A percentile compares a stretch with the other conserved stretches of the same genome.
Conservation (phyloP, 2,113 vertebrate genomes). For the Sminthopsis crassicaudata region DNA sequence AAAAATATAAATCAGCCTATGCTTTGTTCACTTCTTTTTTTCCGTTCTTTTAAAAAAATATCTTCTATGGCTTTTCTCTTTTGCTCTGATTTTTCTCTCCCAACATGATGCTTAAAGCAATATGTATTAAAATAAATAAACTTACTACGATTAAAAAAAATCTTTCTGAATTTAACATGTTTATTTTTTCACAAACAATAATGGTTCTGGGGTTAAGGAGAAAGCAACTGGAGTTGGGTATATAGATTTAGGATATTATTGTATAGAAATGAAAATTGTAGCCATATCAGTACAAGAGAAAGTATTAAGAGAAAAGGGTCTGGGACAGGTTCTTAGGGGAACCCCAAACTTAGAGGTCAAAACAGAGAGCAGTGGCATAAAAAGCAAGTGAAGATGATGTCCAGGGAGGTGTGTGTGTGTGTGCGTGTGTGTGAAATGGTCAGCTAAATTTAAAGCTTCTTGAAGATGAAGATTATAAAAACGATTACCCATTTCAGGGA, state of each 20-base stretch:
- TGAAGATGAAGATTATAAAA: not conserved
- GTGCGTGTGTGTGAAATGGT: not conserved
- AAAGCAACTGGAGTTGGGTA: not conserved
- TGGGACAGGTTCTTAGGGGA: not conserved
- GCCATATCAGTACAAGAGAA: not conserved
- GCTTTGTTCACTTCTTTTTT: too few relatives aligned
- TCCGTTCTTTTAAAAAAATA: too few relatives aligned
- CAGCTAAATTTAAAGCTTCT: not conserved
- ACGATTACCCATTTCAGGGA: not conserved
- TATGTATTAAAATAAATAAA: too few relatives aligned
- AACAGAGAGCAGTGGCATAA: not conserved
- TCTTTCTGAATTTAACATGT: not conserved
- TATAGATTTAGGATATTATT: not conserved
- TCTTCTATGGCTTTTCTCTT: too few relatives aligned
- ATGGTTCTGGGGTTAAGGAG: not conserved
- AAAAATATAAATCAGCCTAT: too few relatives aligned
- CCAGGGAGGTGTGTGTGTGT: not conserved
- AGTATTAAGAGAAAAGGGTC: not conserved
- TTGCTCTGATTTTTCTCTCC: too few relatives aligned
- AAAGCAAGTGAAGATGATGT: not conserved
- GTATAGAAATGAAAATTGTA: not conserved
- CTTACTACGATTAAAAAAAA: not conserved
- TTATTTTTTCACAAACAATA: not conserved
- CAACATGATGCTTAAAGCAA: too few relatives aligned
- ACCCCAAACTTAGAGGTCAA: not conserved